Evolutionary conservation across 2,113 vertebrate species (phyloP).

Genomic region (Orthonyx spaldingii): DNA sequence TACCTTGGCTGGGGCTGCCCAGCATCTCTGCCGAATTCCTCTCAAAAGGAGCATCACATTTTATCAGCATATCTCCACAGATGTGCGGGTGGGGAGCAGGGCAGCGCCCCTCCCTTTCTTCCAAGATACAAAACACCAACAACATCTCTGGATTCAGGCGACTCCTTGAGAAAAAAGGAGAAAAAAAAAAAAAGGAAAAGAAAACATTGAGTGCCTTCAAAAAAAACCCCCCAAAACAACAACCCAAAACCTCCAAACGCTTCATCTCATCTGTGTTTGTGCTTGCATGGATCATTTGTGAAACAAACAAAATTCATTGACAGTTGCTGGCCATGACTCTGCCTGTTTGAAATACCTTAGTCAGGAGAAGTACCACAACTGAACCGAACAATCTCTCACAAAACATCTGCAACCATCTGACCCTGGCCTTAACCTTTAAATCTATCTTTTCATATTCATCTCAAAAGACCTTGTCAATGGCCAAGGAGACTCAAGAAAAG

Average conservation of each 20-base stretch:
- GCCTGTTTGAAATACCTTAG: conserved; percentile 81
- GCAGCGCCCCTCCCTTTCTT: not conserved
- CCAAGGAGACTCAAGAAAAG: conserved; percentile 94
- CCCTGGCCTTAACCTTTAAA: conserved; percentile 99
- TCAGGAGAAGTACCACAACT: conserved; percentile 78
- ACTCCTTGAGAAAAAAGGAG: not conserved
- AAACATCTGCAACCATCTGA: conserved; percentile 88
- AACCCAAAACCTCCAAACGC: conserved; percentile 32
- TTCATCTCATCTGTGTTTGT: conserved; percentile 70
- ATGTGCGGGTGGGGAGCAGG: conserved; percentile 37
- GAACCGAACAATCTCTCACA: conserved; percentile 83
- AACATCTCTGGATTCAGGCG: not conserved
- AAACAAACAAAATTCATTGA: conserved; percentile 75
- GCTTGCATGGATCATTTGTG: conserved; percentile 77
- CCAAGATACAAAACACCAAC: conserved; percentile 41
- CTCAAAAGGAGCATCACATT: not conserved
- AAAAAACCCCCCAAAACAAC: not conserved
- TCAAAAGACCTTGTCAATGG: conserved; percentile 98
- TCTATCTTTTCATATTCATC: conserved; percentile 99
- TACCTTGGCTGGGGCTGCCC: not conserved
- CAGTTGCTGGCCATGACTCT: conserved; percentile 76
- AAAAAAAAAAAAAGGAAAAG: not conserved
- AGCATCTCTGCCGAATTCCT: not conserved
- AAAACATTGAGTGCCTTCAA: not conserved
- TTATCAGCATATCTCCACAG: conserved; percentile 10